These are phyloP conservation scores for Xanthia icteritia DNA, from an alignment of 2,888 invertebrate species.

Conservation along the genomic window DNA sequence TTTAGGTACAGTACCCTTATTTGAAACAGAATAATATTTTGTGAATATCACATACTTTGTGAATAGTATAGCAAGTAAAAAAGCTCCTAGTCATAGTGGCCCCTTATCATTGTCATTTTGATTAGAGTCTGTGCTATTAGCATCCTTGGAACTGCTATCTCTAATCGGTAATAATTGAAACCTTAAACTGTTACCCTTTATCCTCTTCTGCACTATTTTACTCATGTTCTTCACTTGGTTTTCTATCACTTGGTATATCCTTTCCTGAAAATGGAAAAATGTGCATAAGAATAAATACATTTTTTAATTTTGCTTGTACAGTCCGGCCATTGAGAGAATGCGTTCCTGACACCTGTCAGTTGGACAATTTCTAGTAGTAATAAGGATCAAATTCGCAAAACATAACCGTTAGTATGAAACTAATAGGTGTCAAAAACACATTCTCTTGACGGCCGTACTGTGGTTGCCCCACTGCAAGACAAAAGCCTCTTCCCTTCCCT, in stretches of 20 bases:
- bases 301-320: background rate
- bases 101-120: constrained; percentile 74
- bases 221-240: constrained; percentile 86
- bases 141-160: constrained; percentile 69
- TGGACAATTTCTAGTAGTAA: too few relatives aligned
- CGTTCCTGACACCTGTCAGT: too few relatives aligned
- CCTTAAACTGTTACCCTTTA: constrained; percentile 91
- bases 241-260: constrained; percentile 90
- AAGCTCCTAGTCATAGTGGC: constrained; percentile 85
- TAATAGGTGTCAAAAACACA: too few relatives aligned
- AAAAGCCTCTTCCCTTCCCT: too few relatives aligned
- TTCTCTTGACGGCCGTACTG: too few relatives aligned
- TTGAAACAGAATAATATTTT: constrained; percentile 74
- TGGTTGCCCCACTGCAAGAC: background rate
- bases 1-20: constrained; percentile 21
- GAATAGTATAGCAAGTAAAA: constrained; percentile 74
- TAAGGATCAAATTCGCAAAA: too few relatives aligned
- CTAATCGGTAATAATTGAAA: constrained; percentile 91
- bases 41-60: constrained; percentile 80
- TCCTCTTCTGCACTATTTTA: constrained; percentile 91
- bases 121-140: constrained; percentile 63
- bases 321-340: too few relatives aligned
- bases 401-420: too few relatives aligned
- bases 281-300: background rate
- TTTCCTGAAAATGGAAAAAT: constrained; percentile 87